These are phyloP conservation scores for Synergus gifuensis DNA, from an alignment of 2,888 invertebrate genomes.

Conservation along the genomic window DNA sequence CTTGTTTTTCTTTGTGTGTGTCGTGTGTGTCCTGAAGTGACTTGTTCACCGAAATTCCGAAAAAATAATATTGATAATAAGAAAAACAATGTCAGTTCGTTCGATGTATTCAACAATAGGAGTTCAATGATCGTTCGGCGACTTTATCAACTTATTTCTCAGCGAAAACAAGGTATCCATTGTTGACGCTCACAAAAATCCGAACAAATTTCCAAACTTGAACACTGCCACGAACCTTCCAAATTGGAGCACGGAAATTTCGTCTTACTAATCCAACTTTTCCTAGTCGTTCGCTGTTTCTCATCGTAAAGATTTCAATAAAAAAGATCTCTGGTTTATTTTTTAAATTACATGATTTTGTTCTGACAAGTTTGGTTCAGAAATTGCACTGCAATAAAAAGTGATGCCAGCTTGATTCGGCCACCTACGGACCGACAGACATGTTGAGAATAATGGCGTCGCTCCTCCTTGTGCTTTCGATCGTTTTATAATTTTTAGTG, in stretches of 20 bases:
- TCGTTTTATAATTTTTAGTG: not conserved
- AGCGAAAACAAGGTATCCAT: constrained; percentile 32
- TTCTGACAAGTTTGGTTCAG: not conserved
- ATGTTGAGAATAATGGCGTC: constrained; percentile 41
- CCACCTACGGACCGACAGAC: constrained; percentile 26
- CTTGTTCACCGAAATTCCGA: constrained; percentile 9
- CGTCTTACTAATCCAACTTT: not conserved
- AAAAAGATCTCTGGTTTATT: not conserved
- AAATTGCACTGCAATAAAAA: constrained; percentile 26
- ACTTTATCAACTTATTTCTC: not conserved
- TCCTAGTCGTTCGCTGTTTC: too few species aligned
- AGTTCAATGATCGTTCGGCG: constrained; percentile 16
- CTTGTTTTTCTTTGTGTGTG: constrained; percentile 1
- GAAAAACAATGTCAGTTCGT: constrained; percentile 32
- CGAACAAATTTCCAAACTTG: not conserved
- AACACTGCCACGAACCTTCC: not conserved
- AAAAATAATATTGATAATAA: not conserved
- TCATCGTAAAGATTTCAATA: too few species aligned
- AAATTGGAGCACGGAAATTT: constrained; percentile 24
- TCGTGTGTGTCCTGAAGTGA: constrained; percentile 4
- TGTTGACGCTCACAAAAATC: constrained; percentile 17
- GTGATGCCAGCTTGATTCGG: constrained; percentile 11
- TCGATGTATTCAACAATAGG: constrained; percentile 3
- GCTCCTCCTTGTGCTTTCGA: constrained; percentile 24
- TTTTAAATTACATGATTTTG: constrained; percentile 18